Conservation (phyloP, 2,113 vertebrate species). For the Semnopithecus entellus region DNA sequence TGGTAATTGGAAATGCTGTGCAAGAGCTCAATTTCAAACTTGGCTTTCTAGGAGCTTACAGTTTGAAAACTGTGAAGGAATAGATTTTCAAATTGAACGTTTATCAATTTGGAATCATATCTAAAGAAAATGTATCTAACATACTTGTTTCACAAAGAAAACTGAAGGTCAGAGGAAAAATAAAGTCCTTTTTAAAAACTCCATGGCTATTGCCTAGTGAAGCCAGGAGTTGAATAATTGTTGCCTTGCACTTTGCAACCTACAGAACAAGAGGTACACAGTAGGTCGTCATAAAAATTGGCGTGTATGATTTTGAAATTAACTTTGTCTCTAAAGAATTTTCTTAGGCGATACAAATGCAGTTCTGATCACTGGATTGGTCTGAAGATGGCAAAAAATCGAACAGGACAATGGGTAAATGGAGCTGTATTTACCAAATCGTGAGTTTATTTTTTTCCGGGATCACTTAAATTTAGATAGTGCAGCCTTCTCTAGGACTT, state of each 20-base stretch:
- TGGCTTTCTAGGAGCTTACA: neutral
- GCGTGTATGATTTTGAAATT: neutral
- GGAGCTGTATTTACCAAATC: neutral
- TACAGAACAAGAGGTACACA: neutral
- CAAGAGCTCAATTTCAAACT: neutral
- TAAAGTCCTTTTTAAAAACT: neutral
- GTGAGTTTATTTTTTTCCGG: slow-evolving; percentile 20
- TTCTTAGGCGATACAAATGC: neutral
- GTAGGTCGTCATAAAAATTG: neutral
- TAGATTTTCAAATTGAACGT: neutral
- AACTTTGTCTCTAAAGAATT: neutral
- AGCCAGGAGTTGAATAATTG: neutral
- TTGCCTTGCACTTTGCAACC: neutral
- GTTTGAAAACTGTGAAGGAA: neutral
- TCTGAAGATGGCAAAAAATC: neutral
- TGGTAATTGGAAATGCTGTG: neutral
- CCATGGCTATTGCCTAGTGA: neutral
- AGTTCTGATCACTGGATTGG: slow-evolving; percentile 45
- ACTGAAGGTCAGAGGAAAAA: neutral
- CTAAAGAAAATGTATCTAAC: neutral
- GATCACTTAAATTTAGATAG: neutral
- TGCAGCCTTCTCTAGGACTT: neutral
- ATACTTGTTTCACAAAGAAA: neutral
- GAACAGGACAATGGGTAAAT: neutral
- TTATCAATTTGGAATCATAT: neutral